Base-by-base conservation (phyloP, 2,888 invertebrate genomes). In the Caenorhabditis sp. region DNA sequence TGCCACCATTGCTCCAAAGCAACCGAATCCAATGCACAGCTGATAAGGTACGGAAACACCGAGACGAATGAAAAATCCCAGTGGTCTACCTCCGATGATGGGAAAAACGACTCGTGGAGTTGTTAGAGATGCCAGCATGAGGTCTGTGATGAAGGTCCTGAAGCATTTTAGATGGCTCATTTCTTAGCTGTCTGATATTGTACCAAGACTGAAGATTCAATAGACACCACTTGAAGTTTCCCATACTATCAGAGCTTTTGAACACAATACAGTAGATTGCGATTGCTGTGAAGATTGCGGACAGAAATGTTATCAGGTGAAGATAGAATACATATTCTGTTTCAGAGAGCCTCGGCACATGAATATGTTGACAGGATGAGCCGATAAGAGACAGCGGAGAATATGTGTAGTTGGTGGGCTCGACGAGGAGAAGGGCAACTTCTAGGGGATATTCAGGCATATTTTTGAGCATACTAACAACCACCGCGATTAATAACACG, bases 321-420 rank as follows among this genome's bases (percentile, higher is more conserved):
- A 75, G 35, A 41, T 69, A 49, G 0, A 81, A 54, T 14, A 61
- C 1, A 49, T 38, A 69, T 4, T 74, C 49, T 10, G 16, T 28
- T 31, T 70, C 61, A 1, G 38, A 10, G 1, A 69, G n/a, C 24
- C 68, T 22, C 1, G 35, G 54, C n/a, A 19, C 38, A 56, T 80
- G 80, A 47, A 80, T 69, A 26, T 80, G 80, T 73, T 80, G 74
- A 24, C 80, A 80, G 5, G 80, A 80, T 12, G 80, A 80, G 2
- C 80, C 80, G 24, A 80, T 80, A 0, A 80, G 0, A 14, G 66
- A 61, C 14, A 19, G 70, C 16, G 69, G 56, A 22, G 41, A 7
- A 26, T 81, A 81, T 0, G 81, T 81, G n/a, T 24, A 47, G 12
- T 81, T 70, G 6, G 70, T 70, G 31, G 75, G 75, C 14, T 58